A percentile compares a stretch with the other conserved stretches of the same genome.
phyloP scores from a whole-genome alignment of 2,797 vertebrate genomes.

The Myotis pilosus region DNA sequence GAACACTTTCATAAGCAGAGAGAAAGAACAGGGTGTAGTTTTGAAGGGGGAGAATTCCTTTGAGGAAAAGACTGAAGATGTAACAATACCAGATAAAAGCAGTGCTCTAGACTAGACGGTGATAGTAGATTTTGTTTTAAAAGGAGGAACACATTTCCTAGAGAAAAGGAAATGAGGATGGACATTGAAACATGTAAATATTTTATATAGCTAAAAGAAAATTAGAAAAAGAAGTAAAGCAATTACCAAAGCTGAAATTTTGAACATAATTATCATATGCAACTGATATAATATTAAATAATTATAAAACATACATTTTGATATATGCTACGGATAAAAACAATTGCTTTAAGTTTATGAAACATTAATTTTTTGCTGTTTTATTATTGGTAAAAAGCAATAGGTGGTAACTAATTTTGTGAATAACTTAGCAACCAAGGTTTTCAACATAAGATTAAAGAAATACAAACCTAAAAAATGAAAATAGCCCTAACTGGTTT shows the following conservation, averaged over 20 bases:
- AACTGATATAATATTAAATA: not conserved
- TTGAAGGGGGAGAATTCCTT: not conserved
- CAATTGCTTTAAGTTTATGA: not conserved
- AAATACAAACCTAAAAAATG: not conserved
- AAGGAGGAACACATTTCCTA: not conserved
- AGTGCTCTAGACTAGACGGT: not conserved
- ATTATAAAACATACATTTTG: not conserved
- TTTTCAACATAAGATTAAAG: not conserved
- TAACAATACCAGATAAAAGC: not conserved
- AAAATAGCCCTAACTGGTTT: not conserved
- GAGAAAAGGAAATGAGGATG: not conserved
- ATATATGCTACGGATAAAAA: not conserved
- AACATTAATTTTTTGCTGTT: not conserved
- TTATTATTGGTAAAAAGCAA: not conserved
- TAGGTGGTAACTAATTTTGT: not conserved
- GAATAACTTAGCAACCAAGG: not conserved
- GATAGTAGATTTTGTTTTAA: conserved; percentile 11
- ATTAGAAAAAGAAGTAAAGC: not conserved
- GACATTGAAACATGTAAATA: not conserved
- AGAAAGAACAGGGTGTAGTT: not conserved
- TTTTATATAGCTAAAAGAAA: not conserved
- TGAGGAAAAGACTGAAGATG: not conserved
- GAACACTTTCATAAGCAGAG: not conserved
- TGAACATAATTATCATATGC: not conserved
- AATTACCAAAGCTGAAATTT: not conserved